These are phyloP conservation scores for Argyresthia albistria DNA, from an alignment of 2,888 invertebrate genomes.

Conservation along the genomic window DNA sequence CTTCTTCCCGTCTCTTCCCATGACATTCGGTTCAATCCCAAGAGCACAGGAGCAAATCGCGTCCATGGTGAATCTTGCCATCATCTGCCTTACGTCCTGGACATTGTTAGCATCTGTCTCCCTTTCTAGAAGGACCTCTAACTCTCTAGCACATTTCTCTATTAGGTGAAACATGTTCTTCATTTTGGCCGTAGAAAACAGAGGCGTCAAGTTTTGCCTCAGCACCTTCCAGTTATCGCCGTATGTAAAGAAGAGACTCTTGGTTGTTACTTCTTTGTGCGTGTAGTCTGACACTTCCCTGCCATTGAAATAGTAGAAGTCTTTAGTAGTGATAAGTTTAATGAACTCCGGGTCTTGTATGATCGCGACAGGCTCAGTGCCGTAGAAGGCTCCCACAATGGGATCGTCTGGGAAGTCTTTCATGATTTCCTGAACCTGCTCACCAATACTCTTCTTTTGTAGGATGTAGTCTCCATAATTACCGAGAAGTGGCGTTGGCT, in stretches of 20 bases:
- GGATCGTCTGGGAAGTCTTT: slow-evolving; percentile 16
- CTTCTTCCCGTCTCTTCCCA: neutral
- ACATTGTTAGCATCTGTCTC: neutral
- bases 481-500: slow-evolving; percentile 29
- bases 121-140: slow-evolving; percentile 1
- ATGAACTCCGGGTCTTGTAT: slow-evolving; percentile 7
- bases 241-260: slow-evolving; percentile 5
- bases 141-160: neutral
- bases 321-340: slow-evolving; percentile 5
- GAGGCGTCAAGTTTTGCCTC: slow-evolving; percentile 8
- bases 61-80: slow-evolving; percentile 6
- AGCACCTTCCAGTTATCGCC: slow-evolving; percentile 8
- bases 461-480: slow-evolving; percentile 25
- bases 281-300: neutral
- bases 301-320: slow-evolving; percentile 8
- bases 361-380: slow-evolving; percentile 10
- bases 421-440: slow-evolving; percentile 17
- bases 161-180: slow-evolving; percentile 8
- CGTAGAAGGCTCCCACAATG: slow-evolving; percentile 10
- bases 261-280: neutral
- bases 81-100: neutral
- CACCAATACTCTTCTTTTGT: slow-evolving; percentile 15
- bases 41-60: slow-evolving; percentile 2
- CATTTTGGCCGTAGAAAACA: slow-evolving; percentile 10
- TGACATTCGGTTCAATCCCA: neutral